Evolutionary conservation across 2,888 invertebrate genomes (phyloP).

Genomic region (Steinernema carpocapsae): DNA sequence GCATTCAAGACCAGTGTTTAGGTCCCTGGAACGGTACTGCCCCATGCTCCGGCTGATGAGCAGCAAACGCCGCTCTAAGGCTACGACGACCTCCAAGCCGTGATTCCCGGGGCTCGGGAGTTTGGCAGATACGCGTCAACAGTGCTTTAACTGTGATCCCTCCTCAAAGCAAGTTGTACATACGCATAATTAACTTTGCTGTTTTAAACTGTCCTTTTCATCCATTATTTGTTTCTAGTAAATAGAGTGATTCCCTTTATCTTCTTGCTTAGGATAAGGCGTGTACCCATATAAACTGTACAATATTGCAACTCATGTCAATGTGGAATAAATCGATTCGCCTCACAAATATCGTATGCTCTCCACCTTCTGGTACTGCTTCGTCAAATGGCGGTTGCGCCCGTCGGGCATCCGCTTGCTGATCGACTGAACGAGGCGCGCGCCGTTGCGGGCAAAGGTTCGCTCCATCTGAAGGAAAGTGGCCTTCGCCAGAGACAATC

Average conservation of each 20-base stretch:
- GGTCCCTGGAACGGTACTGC: constrained; percentile 59
- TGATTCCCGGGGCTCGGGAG: background rate
- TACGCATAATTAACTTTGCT: constrained; percentile 1
- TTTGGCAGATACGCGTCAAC: constrained; percentile 10
- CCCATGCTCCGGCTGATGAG: constrained; percentile 60
- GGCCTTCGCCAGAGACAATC: background rate
- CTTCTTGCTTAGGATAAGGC: no score
- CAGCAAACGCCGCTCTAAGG: background rate
- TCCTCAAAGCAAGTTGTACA: constrained; percentile 11
- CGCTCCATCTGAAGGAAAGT: constrained; percentile 44
- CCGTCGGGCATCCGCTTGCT: constrained; percentile 30
- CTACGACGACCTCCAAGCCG: constrained; percentile 12
- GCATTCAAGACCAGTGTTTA: constrained; percentile 40
- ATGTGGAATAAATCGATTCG: background rate
- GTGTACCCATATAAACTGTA: constrained; percentile 26
- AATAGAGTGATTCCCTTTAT: background rate
- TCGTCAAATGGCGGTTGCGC: constrained; percentile 24
- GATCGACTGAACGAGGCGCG: constrained; percentile 49
- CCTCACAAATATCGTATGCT: constrained; percentile 14
- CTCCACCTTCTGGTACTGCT: constrained; percentile 10
- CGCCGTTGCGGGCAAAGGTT: constrained; percentile 49
- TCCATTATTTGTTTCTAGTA: background rate
- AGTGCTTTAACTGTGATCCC: constrained; percentile 9
- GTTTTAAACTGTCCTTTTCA: background rate
- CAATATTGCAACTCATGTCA: no score